Base-by-base conservation (phyloP, 1,140 invertebrate species). In the Conus ventricosus region DNA sequence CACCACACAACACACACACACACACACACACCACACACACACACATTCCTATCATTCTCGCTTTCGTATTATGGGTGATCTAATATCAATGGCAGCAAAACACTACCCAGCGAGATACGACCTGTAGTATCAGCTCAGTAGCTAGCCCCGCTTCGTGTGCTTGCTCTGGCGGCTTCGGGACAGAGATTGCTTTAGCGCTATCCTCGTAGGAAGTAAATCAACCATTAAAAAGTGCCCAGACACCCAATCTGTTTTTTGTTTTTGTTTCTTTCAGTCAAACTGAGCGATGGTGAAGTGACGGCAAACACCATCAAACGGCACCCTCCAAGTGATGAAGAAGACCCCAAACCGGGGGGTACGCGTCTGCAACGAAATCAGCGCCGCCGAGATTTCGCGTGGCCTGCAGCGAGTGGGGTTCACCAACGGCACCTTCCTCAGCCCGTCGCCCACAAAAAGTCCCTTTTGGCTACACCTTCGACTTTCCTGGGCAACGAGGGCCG, bases 321-420 rank as follows among this genome's bases (percentile, higher is more conserved):
- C 8, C 13, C 86, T 88, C 23, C 25, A 27, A 2, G 51, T 87
- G 39, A 11, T 60, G n/a, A 55, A 39, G 76, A 11, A 6, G 57
- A 15, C 27, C 25, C 0, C 11, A 0, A 53, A 75, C 51, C n/a
- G n/a, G 5, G 23, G 93, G 93, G 94, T 86, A 88, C 11, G 87
- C n/a, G 91, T 93, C 17, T 95, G 94, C 88, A 92, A 89, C 8
- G 71, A 87, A 88, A 3, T 94, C 84, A 90, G 91, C 55, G 87
- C 90, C 10, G 84, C 53, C 3, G 91, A 91, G 78, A 94, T n/a
- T 93, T 1, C 11, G 88, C 7, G 90, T 94, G 6, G 90, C 93
- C 11, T 95, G 94, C 87, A 39, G 86, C 54, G 92, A 94, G 78
- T 94, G 6, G 94, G 94, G 96, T 94, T 92, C 89, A 88, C 88